phyloP scores from a whole-genome alignment of 2,888 invertebrate genomes.

The Rhogogaster chlorosoma region DNA sequence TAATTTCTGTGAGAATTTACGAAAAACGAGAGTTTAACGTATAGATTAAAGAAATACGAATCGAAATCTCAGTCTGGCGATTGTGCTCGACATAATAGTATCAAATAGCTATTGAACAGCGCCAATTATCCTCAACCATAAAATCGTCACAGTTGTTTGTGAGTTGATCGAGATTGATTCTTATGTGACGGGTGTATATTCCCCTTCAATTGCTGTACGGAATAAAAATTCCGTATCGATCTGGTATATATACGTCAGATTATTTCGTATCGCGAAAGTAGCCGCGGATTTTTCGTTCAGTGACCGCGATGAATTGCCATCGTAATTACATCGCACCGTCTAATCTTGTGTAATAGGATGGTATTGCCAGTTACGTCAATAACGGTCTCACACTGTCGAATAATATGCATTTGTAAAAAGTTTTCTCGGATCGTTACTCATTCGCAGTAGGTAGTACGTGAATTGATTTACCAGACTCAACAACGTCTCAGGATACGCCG shows the following conservation, averaged over 20 bases:
- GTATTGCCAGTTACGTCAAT: conserved; percentile 1
- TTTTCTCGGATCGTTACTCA: conserved; percentile 1
- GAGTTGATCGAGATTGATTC: background rate
- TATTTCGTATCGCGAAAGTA: conserved; percentile 22
- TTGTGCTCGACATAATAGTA: background rate
- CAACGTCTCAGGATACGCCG: background rate
- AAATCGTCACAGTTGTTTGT: background rate
- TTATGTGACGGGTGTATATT: background rate
- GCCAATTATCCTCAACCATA: background rate
- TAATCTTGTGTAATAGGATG: conserved; percentile 37
- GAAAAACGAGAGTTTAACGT: background rate
- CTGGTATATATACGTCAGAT: background rate
- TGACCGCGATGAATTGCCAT: conserved; percentile 26
- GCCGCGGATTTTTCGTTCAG: background rate
- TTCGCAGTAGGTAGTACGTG: background rate
- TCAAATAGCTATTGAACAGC: background rate
- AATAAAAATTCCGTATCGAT: background rate
- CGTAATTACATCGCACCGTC: conserved; percentile 11
- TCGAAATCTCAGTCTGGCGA: background rate
- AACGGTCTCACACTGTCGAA: background rate
- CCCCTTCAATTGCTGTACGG: background rate
- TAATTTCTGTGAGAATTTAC: background rate
- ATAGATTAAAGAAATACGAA: background rate
- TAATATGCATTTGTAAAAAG: conserved; percentile 40
- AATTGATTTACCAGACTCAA: background rate